Percentiles rank a stretch among this genome's conserved stretches.
phyloP scores from a whole-genome alignment of 1,140 invertebrate species.

The Drosophila punjabiensis region DNA sequence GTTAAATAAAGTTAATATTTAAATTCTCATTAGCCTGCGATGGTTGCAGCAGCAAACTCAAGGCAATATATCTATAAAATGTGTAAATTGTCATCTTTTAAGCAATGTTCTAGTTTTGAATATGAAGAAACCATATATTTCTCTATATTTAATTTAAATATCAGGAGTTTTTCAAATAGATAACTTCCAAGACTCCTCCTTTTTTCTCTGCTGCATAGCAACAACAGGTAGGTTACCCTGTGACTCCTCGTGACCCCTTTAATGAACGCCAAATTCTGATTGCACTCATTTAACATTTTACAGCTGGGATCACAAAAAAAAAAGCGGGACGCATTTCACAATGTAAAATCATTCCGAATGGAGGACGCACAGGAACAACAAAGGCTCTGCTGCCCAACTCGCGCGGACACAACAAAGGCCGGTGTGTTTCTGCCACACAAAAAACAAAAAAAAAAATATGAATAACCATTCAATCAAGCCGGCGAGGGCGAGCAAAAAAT shows the following conservation, averaged over 20 bases:
- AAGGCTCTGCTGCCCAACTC: slow-evolving; percentile 3
- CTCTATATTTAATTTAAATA: background rate
- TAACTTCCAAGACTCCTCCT: background rate
- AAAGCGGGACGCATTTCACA: slow-evolving; percentile 25
- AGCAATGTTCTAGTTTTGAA: background rate
- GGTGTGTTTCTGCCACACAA: slow-evolving; percentile 40
- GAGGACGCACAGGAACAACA: slow-evolving; percentile 27
- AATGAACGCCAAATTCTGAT: slow-evolving; percentile 53
- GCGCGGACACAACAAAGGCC: slow-evolving; percentile 45
- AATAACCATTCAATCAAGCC: slow-evolving; percentile 80
- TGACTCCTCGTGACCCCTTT: slow-evolving; percentile 1
- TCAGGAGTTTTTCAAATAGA: too few species aligned
- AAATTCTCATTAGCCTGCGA: too few species aligned
- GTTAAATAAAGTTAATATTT: background rate
- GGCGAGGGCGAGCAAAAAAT: slow-evolving; percentile 46
- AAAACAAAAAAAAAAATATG: slow-evolving; percentile 56
- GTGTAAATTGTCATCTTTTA: too few species aligned
- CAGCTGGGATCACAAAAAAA: slow-evolving; percentile 43
- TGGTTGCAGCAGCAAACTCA: too few species aligned
- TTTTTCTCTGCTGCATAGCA: background rate
- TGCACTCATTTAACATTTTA: slow-evolving; percentile 70
- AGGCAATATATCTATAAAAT: too few species aligned
- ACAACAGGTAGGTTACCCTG: slow-evolving; percentile 4
- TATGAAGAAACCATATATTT: background rate
- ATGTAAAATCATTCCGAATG: slow-evolving; percentile 37